phyloP scores from a whole-genome alignment of 2,797 vertebrate genomes.

The Gadopsis marmoratus region DNA sequence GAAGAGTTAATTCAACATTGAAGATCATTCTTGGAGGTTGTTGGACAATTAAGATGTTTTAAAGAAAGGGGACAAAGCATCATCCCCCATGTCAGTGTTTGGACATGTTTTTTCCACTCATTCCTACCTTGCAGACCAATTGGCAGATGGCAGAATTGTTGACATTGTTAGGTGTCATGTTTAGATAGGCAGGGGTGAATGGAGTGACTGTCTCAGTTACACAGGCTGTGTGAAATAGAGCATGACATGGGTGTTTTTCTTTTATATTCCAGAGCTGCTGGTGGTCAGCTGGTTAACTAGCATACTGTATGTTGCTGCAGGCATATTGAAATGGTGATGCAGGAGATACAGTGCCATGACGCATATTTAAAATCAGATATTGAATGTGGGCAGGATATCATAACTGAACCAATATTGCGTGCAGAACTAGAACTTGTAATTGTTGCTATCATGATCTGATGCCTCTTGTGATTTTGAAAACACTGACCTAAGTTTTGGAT shows the following conservation, averaged over 20 bases:
- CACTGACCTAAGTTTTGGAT: background rate
- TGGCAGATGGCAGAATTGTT: conserved; percentile 54
- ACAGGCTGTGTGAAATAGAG: conserved; percentile 60
- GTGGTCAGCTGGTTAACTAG: conserved; percentile 42
- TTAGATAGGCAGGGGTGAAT: conserved; percentile 56
- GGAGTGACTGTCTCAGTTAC: conserved; percentile 62
- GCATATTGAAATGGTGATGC: conserved; percentile 9
- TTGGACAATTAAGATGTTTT: background rate
- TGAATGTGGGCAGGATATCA: background rate
- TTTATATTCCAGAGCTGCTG: conserved; percentile 31
- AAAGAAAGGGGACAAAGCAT: background rate
- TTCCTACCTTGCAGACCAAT: conserved; percentile 29
- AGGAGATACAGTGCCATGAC: background rate
- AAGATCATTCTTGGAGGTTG: background rate
- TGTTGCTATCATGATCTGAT: background rate
- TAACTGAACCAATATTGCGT: background rate
- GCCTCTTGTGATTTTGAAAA: background rate
- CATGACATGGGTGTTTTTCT: conserved; percentile 54
- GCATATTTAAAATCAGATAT: background rate
- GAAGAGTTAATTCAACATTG: background rate
- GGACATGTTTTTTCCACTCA: conserved; percentile 5
- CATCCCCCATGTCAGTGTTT: background rate
- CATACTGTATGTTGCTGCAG: conserved; percentile 1
- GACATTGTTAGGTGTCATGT: conserved; percentile 69
- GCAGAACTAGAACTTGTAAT: background rate